Evolutionary conservation across 2,888 invertebrate genomes (phyloP), one percentile per base, ranked within the genome.

Genomic region (Schizotus pectinicornis): DNA sequence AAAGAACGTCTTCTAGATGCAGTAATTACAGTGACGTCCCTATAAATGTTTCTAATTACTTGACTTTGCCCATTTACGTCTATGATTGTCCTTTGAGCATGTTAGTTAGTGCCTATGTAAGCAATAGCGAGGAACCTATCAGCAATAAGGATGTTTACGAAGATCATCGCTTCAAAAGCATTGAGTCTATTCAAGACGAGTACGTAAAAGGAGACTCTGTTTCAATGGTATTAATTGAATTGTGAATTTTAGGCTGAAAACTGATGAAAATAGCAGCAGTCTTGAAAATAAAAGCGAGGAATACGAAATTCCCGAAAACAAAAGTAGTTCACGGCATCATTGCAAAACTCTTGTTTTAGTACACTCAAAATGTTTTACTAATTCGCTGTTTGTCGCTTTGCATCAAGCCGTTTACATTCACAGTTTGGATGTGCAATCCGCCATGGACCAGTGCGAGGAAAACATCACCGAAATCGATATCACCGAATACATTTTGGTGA

Each of bases 361-460:
- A 5, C 86, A 84, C 75, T 84, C 84, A 43, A 85, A 85, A 67
- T 86, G 86, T 62, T 89, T 86, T 73, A 87, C 87, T 0, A 81
- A 83, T 31, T 83, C 86, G 1, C 76, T 86, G 7, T 87, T 84
- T 72, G 81, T 84, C 57, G 86, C 88, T 1, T 77, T 91, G 39
- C 86, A 87, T 66, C 78, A 81, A 36, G 84, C 84, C 51, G 80
- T 83, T 36, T 80, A 81, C 43, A 78, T 90, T 13, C 83, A 85
- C 65, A 80, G 80, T 38, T 80, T 82, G 38, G 90, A 91, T 74
- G 85, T 90, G 62, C 85, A 88, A 62, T 83, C 85, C 6, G 88
- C 88, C 22, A 85, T 91, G 64, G 86, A 87, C 65, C 86, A 88
- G 64, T 90, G 90, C 75, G 86, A 88, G 66, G 88, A 89, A 79